Base-by-base conservation (phyloP, 2,888 invertebrate genomes). In the Acholoe squamosa region DNA sequence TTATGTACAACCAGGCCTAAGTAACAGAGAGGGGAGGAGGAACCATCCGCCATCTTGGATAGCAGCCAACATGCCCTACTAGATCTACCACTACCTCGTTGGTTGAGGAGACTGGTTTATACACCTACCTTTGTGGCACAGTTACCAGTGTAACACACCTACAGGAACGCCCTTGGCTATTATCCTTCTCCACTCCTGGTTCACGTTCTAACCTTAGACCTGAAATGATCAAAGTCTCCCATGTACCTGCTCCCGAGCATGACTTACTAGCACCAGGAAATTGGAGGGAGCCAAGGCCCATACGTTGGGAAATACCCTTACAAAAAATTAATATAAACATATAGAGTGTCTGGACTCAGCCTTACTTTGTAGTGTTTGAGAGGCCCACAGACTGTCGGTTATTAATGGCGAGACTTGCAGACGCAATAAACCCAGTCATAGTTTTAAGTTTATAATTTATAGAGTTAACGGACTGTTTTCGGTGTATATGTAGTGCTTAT, bases 381-480 rank as follows among this genome's bases (percentile, higher is more conserved):
- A 3, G 28, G 25, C 10, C 77, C 19, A 61, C 61, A n/a, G 25
- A 1, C 28, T 25, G 25, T 16, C 31, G 1, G 76, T 76, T 76
- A 76, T 31, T 76, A 16, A 31, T 16, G 16, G 25, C 25, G 19
- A 14, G 43, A 43, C 43, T 10, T 43, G 19, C 22, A 33, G 33
- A 33, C 34, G 80, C 80, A 80, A 80, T 80, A 80, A 80, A 80
- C 80, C 19, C 43, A 43, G 80, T 80, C 7, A 28, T 14, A 33
- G 33, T 80, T 33, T 80, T 80, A 34, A 34, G 80, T 33, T 80
- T 33, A 33, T 80, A 43, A 80, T 34, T 80, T 80, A 80, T 80
- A 22, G 80, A 34, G 71, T 25, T 43, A 43, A 43, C 43, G 43
- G 43, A 43, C 10, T 43, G 10, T 43, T 43, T 43, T 43, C 10